Conservation (phyloP, 2,113 vertebrate species). For the Boleophthalmus pectinirostris region DNA sequence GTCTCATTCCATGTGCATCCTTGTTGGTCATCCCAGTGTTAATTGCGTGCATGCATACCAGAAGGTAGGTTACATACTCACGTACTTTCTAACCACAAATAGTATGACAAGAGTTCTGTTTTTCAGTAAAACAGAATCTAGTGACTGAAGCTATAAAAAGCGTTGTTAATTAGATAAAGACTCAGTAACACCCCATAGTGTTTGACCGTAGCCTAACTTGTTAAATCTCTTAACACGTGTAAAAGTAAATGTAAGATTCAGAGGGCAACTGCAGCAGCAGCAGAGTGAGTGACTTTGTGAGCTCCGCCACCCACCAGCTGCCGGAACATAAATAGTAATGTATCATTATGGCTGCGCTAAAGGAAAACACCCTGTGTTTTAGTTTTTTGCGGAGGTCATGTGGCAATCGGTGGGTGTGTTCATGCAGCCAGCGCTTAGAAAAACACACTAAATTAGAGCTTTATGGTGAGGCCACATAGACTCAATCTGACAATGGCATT, state of each 20-base stretch:
- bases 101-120: neutral
- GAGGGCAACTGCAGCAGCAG: slow-evolving; percentile 66
- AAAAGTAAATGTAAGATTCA: slow-evolving; percentile 60
- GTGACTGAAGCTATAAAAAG: neutral
- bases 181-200: slow-evolving; percentile 32
- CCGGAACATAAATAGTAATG: slow-evolving; percentile 77
- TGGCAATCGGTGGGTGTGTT: slow-evolving; percentile 76
- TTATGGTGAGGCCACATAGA: slow-evolving; percentile 65
- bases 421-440: slow-evolving; percentile 64
- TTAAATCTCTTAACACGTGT: slow-evolving; percentile 55
- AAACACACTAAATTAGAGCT: slow-evolving; percentile 76
- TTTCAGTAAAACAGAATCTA: neutral
- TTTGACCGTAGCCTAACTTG: slow-evolving; percentile 41
- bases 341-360: slow-evolving; percentile 76
- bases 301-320: slow-evolving; percentile 77
- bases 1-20: neutral
- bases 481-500: slow-evolving; percentile 27
- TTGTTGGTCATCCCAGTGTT: neutral
- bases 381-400: slow-evolving; percentile 75
- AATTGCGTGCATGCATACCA: neutral
- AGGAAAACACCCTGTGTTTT: slow-evolving; percentile 82
- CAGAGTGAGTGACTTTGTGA: slow-evolving; percentile 69
- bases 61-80: neutral
- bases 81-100: neutral
- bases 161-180: slow-evolving; percentile 29